These are phyloP conservation scores for Notocelia uddmanniana DNA, from an alignment of 2,888 invertebrate species.

Conservation along the genomic window DNA sequence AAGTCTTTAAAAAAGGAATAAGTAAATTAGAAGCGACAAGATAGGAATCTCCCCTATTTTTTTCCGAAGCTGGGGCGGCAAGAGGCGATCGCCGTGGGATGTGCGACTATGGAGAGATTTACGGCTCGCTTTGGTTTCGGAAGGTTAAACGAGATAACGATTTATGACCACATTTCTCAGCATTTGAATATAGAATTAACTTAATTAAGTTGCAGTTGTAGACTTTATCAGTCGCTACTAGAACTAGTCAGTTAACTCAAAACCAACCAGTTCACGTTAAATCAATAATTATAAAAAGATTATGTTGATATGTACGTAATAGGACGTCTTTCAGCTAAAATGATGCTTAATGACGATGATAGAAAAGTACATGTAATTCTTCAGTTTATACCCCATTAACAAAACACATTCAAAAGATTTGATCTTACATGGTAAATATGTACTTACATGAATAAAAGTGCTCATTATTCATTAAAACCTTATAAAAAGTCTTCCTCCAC, in stretches of 20 bases:
- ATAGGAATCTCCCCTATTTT: constrained; percentile 91
- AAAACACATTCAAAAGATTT: not conserved
- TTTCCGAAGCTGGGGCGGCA: constrained; percentile 78
- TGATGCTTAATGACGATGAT: not conserved
- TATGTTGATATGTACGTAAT: not conserved
- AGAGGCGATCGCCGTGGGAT: constrained; percentile 81
- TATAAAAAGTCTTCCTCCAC: constrained; percentile 60
- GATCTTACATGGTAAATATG: not conserved
- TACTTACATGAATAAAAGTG: not conserved
- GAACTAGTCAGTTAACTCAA: not conserved
- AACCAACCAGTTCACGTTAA: too few species aligned
- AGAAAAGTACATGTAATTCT: not conserved
- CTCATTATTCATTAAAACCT: not conserved
- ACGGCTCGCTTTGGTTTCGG: constrained; percentile 53
- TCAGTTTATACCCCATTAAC: too few species aligned
- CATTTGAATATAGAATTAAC: constrained; percentile 59
- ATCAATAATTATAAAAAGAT: too few species aligned
- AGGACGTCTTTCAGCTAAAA: not conserved
- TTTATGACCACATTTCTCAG: constrained; percentile 60
- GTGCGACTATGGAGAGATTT: constrained; percentile 62
- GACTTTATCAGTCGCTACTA: not conserved
- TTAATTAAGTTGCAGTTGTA: constrained; percentile 24
- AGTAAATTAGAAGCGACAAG: constrained; percentile 92
- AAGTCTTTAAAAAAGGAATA: constrained; percentile 91
- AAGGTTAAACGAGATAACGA: constrained; percentile 55